A percentile compares a stretch with the other conserved stretches of the same genome.
These are phyloP conservation scores for Dasypus novemcinctus DNA, from an alignment of 2,113 vertebrate genomes.

Conservation along the genomic window DNA sequence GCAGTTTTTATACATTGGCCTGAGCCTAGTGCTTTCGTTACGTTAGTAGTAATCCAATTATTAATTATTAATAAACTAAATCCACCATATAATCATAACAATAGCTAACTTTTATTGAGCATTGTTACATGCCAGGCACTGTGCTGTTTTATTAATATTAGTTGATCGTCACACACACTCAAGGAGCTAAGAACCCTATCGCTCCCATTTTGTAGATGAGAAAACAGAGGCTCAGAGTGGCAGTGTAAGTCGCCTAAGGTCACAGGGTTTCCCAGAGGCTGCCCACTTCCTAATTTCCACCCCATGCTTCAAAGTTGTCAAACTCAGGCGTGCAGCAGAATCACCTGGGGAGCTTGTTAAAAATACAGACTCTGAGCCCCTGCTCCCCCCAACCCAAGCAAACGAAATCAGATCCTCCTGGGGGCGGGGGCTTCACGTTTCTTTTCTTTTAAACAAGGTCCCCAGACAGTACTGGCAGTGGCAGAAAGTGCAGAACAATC, in stretches of 20 bases:
- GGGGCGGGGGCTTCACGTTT: background rate
- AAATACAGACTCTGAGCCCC: background rate
- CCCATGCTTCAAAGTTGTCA: background rate
- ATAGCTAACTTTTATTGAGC: background rate
- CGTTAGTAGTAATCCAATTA: background rate
- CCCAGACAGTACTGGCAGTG: slow-evolving; percentile 27
- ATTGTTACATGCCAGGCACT: background rate
- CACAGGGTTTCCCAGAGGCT: background rate
- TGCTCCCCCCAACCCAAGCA: background rate
- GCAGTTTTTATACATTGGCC: background rate
- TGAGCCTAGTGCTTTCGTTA: background rate
- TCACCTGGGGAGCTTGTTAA: slow-evolving; percentile 28
- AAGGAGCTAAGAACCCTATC: background rate
- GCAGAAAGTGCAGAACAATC: background rate
- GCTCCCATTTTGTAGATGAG: background rate
- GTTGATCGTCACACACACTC: background rate
- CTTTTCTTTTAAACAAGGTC: slow-evolving; percentile 39
- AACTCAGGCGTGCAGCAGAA: background rate
- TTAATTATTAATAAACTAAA: background rate
- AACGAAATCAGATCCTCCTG: background rate
- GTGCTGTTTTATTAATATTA: background rate
- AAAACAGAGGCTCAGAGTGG: background rate
- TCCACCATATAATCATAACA: background rate
- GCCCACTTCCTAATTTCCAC: background rate
- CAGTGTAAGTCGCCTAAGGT: background rate